These are phyloP conservation scores for Poecilia picta DNA, from an alignment of 2,797 vertebrate genomes.

Conservation along the genomic window DNA sequence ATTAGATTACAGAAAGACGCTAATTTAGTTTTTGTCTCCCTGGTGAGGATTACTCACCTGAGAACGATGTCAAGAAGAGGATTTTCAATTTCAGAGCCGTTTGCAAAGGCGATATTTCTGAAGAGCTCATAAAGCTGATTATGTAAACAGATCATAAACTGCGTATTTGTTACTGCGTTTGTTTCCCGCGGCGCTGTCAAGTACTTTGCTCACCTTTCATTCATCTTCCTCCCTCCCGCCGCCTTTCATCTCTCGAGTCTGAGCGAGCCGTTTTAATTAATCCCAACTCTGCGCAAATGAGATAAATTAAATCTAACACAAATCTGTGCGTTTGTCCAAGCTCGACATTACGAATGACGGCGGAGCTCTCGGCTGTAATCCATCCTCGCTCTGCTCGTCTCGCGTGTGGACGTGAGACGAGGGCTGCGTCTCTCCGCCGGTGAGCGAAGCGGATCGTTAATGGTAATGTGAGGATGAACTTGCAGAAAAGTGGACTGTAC, in stretches of 20 bases:
- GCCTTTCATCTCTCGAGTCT: slow-evolving; percentile 19
- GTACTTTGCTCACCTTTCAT: slow-evolving; percentile 27
- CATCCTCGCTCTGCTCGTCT: slow-evolving; percentile 35
- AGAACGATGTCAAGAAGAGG: slow-evolving; percentile 11
- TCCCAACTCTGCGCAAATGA: slow-evolving; percentile 48
- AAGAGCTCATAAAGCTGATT: slow-evolving; percentile 31
- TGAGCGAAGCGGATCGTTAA: slow-evolving; percentile 32
- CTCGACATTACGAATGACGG: slow-evolving; percentile 34
- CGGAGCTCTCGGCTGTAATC: slow-evolving; percentile 43
- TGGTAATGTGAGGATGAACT: slow-evolving; percentile 29
- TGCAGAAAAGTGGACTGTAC: slow-evolving; percentile 44
- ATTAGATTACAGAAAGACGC: slow-evolving; percentile 12
- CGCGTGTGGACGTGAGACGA: slow-evolving; percentile 22
- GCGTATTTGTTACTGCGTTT: slow-evolving; percentile 22
- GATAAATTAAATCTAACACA: slow-evolving; percentile 47
- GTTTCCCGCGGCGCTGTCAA: slow-evolving; percentile 24
- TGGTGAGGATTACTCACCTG: slow-evolving; percentile 29
- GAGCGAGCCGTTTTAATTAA: slow-evolving; percentile 53
- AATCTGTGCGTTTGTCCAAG: slow-evolving; percentile 36
- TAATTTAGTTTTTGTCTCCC: slow-evolving; percentile 19
- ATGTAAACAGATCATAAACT: slow-evolving; percentile 49
- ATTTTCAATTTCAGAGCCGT: slow-evolving; percentile 18
- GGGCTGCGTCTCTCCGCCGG: slow-evolving; percentile 32
- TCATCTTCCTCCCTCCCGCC: slow-evolving; percentile 27
- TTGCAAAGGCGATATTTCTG: slow-evolving; percentile 9